These are phyloP conservation scores for Cherax destructor DNA, from an alignment of 1,140 invertebrate genomes.

Conservation along the genomic window DNA sequence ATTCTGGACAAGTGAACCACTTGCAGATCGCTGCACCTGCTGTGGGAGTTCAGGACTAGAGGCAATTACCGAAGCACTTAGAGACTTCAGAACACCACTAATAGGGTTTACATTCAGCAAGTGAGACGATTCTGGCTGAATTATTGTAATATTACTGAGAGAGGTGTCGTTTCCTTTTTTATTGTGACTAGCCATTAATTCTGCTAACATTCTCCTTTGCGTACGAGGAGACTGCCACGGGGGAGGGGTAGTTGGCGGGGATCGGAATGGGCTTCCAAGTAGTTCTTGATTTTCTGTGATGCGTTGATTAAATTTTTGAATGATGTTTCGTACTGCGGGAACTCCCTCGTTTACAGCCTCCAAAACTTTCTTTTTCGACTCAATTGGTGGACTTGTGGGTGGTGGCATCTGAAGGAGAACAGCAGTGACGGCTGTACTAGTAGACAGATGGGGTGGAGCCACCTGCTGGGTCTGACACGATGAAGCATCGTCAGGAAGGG, in stretches of 20 bases:
- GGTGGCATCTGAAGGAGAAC: conserved; percentile 32
- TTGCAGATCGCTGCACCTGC: conserved; percentile 46
- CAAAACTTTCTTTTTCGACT: conserved; percentile 61
- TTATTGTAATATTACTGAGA: not conserved
- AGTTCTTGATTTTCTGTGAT: conserved; percentile 63
- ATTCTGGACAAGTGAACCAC: conserved; percentile 44
- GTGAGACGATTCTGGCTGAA: not conserved
- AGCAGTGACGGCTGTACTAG: conserved; percentile 9
- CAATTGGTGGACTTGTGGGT: conserved; percentile 48
- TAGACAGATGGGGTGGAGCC: not conserved
- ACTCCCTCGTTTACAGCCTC: conserved; percentile 60
- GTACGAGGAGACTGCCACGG: conserved; percentile 58
- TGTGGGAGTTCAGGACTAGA: conserved; percentile 34
- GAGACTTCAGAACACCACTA: conserved; percentile 51
- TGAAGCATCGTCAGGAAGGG: not conserved
- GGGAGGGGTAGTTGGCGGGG: conserved; percentile 43
- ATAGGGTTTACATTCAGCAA: not conserved
- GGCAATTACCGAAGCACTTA: conserved; percentile 43
- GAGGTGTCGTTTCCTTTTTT: not conserved
- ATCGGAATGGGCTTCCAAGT: conserved; percentile 55
- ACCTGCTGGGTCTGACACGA: not conserved
- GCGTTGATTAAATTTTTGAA: conserved; percentile 58
- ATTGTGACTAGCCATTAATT: not conserved
- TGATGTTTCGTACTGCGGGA: conserved; percentile 55
- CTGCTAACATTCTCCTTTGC: conserved; percentile 49